A percentile compares a stretch with the other conserved stretches of the same genome.
Evolutionary conservation across 2,113 vertebrate genomes (phyloP).

Genomic region (Cheilinus undulatus): DNA sequence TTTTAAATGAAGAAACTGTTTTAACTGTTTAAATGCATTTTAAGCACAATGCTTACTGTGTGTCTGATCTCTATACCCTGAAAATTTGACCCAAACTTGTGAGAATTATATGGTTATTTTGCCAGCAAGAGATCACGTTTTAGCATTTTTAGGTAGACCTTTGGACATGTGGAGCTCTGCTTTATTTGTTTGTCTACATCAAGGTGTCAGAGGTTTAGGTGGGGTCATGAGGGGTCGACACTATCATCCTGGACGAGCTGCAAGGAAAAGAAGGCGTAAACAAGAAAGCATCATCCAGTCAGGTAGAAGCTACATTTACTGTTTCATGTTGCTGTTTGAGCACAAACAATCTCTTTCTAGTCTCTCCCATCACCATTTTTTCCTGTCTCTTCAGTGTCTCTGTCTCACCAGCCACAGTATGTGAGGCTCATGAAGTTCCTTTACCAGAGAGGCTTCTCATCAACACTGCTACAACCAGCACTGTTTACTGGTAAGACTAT

Average conservation of each 20-base stretch:
- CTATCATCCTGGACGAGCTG: slow-evolving; percentile 60
- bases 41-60: too few relatives aligned
- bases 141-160: background rate
- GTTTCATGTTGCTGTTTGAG: background rate
- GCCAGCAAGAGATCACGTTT: background rate
- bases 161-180: background rate
- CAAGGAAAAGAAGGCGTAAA: slow-evolving; percentile 71
- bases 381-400: slow-evolving; percentile 78
- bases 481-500: slow-evolving; percentile 85
- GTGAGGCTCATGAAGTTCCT: slow-evolving; percentile 90
- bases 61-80: too few relatives aligned
- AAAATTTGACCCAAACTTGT: too few relatives aligned
- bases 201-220: background rate
- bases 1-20: too few relatives aligned
- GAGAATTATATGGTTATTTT: background rate
- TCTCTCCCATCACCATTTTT: background rate
- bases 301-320: slow-evolving; percentile 43
- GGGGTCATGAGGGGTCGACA: slow-evolving; percentile 43
- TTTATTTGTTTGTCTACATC: background rate
- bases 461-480: slow-evolving; percentile 83
- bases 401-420: slow-evolving; percentile 84
- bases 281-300: slow-evolving; percentile 1
- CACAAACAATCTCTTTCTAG: background rate
- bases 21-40: too few relatives aligned
- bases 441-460: slow-evolving; percentile 87